Evolutionary conservation across 2,888 invertebrate genomes (phyloP), one percentile per base, ranked within the genome.

Genomic region (Oxycera nigricornis): DNA sequence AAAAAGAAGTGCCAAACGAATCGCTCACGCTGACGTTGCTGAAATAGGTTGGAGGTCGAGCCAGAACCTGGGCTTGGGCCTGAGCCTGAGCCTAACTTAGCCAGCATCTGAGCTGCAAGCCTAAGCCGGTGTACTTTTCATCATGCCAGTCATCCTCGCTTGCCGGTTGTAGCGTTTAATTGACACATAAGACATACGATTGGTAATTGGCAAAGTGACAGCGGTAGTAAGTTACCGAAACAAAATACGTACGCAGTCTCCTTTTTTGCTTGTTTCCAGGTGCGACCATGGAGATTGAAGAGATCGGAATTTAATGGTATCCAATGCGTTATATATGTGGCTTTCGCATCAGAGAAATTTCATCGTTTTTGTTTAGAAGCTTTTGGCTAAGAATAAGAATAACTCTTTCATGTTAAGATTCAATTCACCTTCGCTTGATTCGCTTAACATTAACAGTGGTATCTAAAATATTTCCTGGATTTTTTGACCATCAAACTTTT

Each of bases 101-200:
- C 55, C 17, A 1, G 55, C 7, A 11, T 11, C 50, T 6, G 17
- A n/a, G 50, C 11, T 35, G 35, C 35, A 11, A 17, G 3, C 28
- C 31, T 26, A 31, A 61, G 50, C 50, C 50, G 67, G 67, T 68
- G 26, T 31, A 70, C 31, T 52, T 70, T 70, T 70, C 70, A 70
- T 70, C 70, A 52, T 70, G 70, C 70, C 70, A 70, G 70, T 55
- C 70, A 70, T 65, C 41, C 65, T 65, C 14, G 24, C 65, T 22
- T 35, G 70, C 52, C 28, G n/a, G 52, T 52, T 31, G 52, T 26
- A 50, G 46, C 55, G 31, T 30, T 70, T 52, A 70, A 70, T 70
- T 70, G 70, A 70, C 70, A 70, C 52, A 52, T 55, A 35, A 70
- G 70, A 70, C 70, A 70, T 70, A 70, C 70, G 70, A 70, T 70